Conservation (phyloP, 2,888 invertebrate genomes). For the Cacoxenus indagator region DNA sequence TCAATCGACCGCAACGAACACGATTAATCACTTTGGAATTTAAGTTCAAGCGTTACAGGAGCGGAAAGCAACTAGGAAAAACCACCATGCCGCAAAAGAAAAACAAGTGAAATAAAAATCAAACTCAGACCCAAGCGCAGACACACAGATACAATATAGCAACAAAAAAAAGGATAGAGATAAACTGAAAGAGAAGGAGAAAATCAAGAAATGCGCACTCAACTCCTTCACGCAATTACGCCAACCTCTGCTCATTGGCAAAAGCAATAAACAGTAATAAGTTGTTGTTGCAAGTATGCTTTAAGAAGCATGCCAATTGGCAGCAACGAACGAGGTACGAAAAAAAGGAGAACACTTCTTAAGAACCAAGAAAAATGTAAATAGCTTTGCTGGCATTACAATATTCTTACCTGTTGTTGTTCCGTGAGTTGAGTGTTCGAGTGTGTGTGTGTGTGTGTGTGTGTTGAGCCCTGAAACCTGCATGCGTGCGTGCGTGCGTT, state of each 20-base stretch:
- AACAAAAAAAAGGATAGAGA: neutral
- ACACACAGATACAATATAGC: neutral
- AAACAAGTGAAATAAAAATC: constrained; percentile 4
- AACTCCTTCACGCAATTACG: constrained; percentile 21
- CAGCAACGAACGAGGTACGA: neutral
- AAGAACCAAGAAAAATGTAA: neutral
- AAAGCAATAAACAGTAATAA: too few species aligned
- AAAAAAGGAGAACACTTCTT: neutral
- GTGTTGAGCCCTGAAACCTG: constrained; percentile 12
- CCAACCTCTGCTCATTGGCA: constrained; percentile 14
- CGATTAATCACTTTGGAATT: constrained; percentile 52
- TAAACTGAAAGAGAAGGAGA: neutral
- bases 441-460: constrained; percentile 6
- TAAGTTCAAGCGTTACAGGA: constrained; percentile 14
- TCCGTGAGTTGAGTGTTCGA: neutral
- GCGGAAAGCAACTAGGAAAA: neutral
- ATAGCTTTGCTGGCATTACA: neutral
- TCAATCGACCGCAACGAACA: constrained; percentile 52
- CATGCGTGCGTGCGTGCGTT: neutral
- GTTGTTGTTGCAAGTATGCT: too few species aligned
- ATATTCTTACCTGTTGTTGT: neutral
- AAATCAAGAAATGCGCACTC: neutral
- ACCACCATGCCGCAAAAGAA: neutral
- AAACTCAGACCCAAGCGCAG: neutral
- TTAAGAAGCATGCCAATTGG: neutral